Evolutionary conservation across 1,140 invertebrate genomes (phyloP), one percentile per base, ranked within the genome.

Genomic region (Calycopis cecrops): DNA sequence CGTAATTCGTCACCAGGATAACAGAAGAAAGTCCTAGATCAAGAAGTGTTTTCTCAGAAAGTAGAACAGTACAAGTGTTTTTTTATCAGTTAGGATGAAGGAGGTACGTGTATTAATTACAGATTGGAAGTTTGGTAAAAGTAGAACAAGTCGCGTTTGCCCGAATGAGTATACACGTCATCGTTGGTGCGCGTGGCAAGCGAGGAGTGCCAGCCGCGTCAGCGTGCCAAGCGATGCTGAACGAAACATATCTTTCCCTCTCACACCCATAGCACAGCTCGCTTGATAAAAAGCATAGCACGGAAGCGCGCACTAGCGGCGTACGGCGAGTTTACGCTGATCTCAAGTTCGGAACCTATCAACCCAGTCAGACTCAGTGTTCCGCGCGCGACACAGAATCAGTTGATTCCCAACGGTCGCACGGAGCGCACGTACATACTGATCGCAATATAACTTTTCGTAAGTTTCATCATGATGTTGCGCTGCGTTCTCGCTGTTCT

Each of bases 391-490:
- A 35, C 8, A 33, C 21, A 21, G 44, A 16, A 55, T 74, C 76
- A 83, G 82, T 85, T 76, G 60, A 61, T 63, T 67, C 60, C 52
- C 60, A 69, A 53, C 66, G 57, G 69, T 57, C 57, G 60, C 44
- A 12, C 37, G 55, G 60, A 67, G 49, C 63, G 69, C 59, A 65
- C 79, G 75, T 54, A 55, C 67, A 62, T 54, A 47, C 48, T 48
- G 37, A 53, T 48, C 14, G 48, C 8, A 49, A 47, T 35, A 62
- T 67, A 84, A 84, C 79, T 86, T 85, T 84, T 75, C 80, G 80
- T 77, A 83, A 84, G 64, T 83, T 84, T 67, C 14, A 70, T 17
- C 54, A 87, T 84, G 81, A 73, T 70, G 61, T 71, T 84, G 60
- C 75, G 73, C 59, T 83, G 71, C 70, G 71, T 81, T 18, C 60